A percentile compares a stretch with the other conserved stretches of the same genome.
Conservation (phyloP, 2,113 vertebrate genomes). For the Caranx melampygus region DNA sequence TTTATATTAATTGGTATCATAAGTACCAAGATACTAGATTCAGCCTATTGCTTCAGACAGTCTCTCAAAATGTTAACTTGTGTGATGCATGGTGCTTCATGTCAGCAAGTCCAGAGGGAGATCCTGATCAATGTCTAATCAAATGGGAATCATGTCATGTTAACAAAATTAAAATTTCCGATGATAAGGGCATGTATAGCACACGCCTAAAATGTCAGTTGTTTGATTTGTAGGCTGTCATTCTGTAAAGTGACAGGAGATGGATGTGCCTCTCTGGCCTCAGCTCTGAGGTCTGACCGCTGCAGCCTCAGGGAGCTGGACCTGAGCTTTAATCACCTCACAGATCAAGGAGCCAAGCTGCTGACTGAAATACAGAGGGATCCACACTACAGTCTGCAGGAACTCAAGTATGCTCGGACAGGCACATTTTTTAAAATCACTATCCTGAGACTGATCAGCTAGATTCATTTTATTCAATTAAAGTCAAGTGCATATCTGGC, state of each 20-base stretch:
- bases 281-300: constrained; percentile 24
- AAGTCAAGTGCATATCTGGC: not conserved
- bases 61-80: not conserved
- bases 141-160: not conserved
- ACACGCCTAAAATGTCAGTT: not conserved
- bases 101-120: not conserved
- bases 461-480: not conserved
- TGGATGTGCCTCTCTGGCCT: constrained; percentile 33
- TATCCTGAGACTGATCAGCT: not conserved
- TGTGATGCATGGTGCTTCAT: not conserved
- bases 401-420: constrained; percentile 40
- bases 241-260: constrained; percentile 56
- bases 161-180: not conserved
- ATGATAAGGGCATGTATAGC: constrained; percentile 5
- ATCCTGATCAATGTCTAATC: not conserved
- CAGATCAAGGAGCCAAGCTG: constrained; percentile 25
- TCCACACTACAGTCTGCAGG: constrained; percentile 36
- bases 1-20: not conserved
- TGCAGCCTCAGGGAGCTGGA: constrained; percentile 44
- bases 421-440: not conserved
- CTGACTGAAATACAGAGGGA: constrained; percentile 22
- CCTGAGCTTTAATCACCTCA: constrained; percentile 59
- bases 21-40: not conserved
- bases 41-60: not conserved
- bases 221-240: constrained; percentile 40